phyloP scores from a whole-genome alignment of 2,797 vertebrate genomes.

The Steatocranus sp. region DNA sequence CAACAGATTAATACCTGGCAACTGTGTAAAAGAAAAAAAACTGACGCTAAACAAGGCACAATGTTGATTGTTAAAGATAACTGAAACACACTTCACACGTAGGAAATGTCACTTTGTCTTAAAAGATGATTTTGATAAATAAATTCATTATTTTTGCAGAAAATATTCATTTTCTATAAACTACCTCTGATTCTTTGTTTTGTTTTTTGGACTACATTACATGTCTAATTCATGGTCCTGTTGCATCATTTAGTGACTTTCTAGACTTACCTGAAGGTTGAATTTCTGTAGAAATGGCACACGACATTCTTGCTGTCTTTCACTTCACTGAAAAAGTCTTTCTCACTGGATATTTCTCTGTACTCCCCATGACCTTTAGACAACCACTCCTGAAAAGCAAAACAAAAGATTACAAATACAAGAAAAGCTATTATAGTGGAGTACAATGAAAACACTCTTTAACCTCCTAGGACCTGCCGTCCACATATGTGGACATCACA shows the following conservation, averaged over 20 bases:
- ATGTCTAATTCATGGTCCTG: neutral
- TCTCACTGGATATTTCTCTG: conserved; percentile 91
- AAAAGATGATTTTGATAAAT: neutral
- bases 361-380: conserved; percentile 97
- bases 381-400: conserved; percentile 86
- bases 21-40: neutral
- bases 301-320: conserved; percentile 96
- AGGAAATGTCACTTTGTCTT: neutral
- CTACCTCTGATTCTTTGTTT: neutral
- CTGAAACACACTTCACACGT: neutral
- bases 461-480: too few relatives aligned
- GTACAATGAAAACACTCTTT: neutral
- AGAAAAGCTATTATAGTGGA: neutral
- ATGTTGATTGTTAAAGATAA: neutral
- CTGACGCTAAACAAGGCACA: neutral
- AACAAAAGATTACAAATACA: neutral
- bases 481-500: too few relatives aligned
- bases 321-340: conserved; percentile 94
- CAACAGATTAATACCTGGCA: neutral
- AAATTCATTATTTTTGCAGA: neutral
- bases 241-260: neutral
- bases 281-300: conserved; percentile 96
- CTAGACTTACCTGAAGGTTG: conserved; percentile 86
- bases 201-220: neutral
- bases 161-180: neutral